Evolutionary conservation across 2,888 invertebrate species (phyloP).

Genomic region (Polyploca ridens): DNA sequence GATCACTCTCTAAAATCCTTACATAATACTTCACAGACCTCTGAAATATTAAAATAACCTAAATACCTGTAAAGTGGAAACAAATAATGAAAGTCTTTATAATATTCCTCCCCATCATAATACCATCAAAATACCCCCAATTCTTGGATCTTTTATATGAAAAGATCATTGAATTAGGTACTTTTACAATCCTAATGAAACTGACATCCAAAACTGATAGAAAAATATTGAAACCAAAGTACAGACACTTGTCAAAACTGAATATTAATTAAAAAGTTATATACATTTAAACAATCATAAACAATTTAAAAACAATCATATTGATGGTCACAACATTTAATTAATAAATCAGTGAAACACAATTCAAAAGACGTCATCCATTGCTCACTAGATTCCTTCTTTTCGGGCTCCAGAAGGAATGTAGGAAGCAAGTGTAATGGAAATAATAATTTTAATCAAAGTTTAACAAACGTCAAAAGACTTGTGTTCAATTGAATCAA

Average conservation of each 20-base stretch:
- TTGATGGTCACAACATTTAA: not conserved
- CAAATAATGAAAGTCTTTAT: not conserved
- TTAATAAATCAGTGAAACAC: conserved; percentile 33
- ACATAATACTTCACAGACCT: not conserved
- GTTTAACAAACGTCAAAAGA: conserved; percentile 31
- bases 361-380: conserved; percentile 32
- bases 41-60: not conserved
- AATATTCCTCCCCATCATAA: conserved; percentile 13
- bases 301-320: not conserved
- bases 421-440: conserved; percentile 32
- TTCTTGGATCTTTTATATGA: conserved; percentile 72
- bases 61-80: not conserved
- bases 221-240: conserved; percentile 21
- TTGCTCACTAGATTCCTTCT: conserved; percentile 44
- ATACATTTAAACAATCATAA: not conserved
- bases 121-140: conserved; percentile 49
- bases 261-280: not conserved
- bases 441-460: conserved; percentile 20
- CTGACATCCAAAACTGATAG: conserved; percentile 44
- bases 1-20: not conserved
- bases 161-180: conserved; percentile 76
- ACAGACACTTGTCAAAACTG: conserved; percentile 6
- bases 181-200: conserved; percentile 41
- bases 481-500: conserved; percentile 42
- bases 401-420: conserved; percentile 66